phyloP scores from a whole-genome alignment of 2,797 vertebrate genomes.

The Antrozous pallidus region DNA sequence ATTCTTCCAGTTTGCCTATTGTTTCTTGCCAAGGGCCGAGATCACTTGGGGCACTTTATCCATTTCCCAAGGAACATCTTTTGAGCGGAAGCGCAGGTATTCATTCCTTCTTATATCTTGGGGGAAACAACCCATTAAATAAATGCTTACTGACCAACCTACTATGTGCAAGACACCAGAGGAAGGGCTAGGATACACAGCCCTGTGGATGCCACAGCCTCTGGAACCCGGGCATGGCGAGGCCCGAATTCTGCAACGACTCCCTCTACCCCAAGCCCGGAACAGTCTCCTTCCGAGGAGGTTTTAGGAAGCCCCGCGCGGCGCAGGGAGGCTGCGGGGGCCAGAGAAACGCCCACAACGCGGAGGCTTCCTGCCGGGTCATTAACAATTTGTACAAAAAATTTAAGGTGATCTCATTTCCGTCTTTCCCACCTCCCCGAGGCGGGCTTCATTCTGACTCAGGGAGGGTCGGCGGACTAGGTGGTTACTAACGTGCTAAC shows the following conservation, averaged over 20 bases:
- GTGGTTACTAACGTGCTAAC: background rate
- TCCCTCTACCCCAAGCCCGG: fast-evolving
- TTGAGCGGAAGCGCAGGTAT: background rate
- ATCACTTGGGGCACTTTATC: background rate
- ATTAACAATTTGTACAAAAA: background rate
- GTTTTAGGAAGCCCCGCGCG: background rate
- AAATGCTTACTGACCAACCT: background rate
- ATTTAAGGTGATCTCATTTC: background rate
- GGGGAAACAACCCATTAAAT: background rate
- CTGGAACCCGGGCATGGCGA: background rate
- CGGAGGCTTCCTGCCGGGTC: background rate
- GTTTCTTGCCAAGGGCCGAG: background rate
- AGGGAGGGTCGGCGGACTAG: background rate
- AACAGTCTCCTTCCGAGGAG: background rate
- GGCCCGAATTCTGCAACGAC: background rate
- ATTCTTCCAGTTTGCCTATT: background rate
- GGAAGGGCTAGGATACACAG: background rate
- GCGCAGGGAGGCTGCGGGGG: background rate
- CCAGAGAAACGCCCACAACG: fast-evolving
- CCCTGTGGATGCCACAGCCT: background rate
- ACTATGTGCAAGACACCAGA: background rate
- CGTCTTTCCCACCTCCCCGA: background rate
- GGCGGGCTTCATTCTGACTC: background rate
- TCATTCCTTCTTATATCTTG: background rate
- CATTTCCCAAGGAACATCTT: background rate